Evolutionary conservation across 2,888 invertebrate species (phyloP).

Genomic region (Liopterus haemorrhoidalis): DNA sequence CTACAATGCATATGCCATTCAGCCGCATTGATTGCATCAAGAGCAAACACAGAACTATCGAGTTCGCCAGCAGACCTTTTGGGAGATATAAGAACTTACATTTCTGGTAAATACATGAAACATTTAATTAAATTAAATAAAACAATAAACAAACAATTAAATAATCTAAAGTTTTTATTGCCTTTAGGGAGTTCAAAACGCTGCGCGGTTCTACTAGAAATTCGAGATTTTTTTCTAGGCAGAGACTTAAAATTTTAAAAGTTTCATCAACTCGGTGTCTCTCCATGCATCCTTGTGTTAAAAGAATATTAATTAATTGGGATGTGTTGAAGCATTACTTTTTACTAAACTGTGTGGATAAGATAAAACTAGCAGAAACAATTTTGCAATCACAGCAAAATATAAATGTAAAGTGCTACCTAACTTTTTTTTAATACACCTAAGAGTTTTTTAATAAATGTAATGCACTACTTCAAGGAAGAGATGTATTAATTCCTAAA

Average conservation of each 20-base stretch:
- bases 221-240: conserved; percentile 23
- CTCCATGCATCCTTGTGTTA: conserved; percentile 24
- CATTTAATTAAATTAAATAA: too few relatives aligned
- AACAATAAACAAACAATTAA: too few relatives aligned
- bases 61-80: conserved; percentile 24
- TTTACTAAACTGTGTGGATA: conserved; percentile 15
- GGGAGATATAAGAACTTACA: conserved; percentile 17
- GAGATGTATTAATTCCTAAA: conserved; percentile 27
- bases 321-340: conserved; percentile 15
- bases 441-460: conserved; percentile 28
- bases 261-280: conserved; percentile 20
- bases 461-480: conserved; percentile 29
- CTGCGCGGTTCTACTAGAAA: conserved; percentile 21
- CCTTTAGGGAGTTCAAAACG: conserved; percentile 28
- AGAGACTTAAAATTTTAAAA: conserved; percentile 16
- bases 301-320: conserved; percentile 27
- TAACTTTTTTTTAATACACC: conserved; percentile 28
- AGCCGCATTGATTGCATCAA: conserved; percentile 25
- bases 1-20: conserved; percentile 29
- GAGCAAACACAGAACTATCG: conserved; percentile 26
- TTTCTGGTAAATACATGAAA: too few relatives aligned
- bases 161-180: too few relatives aligned
- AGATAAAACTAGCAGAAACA: conserved; percentile 25
- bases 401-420: conserved; percentile 28
- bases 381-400: conserved; percentile 23